Base-by-base conservation (phyloP, 37 sponge, comb jelly and placozoan genomes). In the Hormiphora californensis region DNA sequence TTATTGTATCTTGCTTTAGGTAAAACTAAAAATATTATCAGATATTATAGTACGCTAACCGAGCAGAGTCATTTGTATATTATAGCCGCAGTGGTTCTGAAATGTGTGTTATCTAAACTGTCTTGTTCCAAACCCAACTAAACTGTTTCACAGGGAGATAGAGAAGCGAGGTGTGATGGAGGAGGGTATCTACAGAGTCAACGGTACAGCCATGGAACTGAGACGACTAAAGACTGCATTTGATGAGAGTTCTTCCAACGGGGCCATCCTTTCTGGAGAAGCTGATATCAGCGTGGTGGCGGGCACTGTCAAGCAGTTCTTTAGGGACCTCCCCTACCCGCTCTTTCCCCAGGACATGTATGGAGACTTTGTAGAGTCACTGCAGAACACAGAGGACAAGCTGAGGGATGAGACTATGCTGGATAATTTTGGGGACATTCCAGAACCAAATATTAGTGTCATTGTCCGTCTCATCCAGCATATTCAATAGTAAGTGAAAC, bases 201-300 rank as follows among this genome's bases (percentile, higher is more conserved):
- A 33, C 23, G 81, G 81, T 15, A 73, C 43, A 1, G 27, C 43
- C 0, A 46, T 43, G 12, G 81, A 73, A 28, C 40, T 73, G 0
- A 33, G 81, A 33, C 41, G 35, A 41, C 81, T 73, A 23, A 73
- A 73, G 25, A 43, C 81, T 40, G 81, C 81, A 8, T 73, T 73
- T 73, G 81, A 73, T 30, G 81, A 73, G 81, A 43, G 81, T 41
- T 43, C 81, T 33, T 19, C 46, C 4, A 73, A 73, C 44, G 81
- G 81, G 1, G 81, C 40, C 28, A 73, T 73, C 27, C 81, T 73
- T 4, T 43, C 81, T 11, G 21, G 46, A 11, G 81, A 73, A 41
- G 81, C 81, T 21, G 81, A 73, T 43, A 46, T 73, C 46, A 73
- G 43, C 81, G 81, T 73, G 41, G 81, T 73, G 81, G 81, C 81